A percentile compares a stretch with the other conserved stretches of the same genome.
phyloP scores from a whole-genome alignment of 2,888 invertebrate genomes.

The Oxystoma pomonae region DNA sequence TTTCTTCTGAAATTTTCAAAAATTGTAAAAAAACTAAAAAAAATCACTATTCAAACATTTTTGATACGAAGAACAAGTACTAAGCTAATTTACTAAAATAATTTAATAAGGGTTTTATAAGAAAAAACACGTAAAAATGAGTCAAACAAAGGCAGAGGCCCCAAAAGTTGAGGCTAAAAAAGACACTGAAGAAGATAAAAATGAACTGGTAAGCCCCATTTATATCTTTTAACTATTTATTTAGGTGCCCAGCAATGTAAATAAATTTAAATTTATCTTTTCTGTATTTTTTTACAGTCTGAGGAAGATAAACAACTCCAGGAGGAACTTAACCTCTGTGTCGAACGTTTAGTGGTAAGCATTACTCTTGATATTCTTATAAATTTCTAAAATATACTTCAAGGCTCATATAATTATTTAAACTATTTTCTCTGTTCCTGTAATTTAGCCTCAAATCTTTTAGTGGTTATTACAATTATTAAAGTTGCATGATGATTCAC shows the following conservation, averaged over 20 bases:
- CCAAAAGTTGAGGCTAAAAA: conserved; percentile 39
- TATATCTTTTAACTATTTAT: not conserved
- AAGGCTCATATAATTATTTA: too few relatives aligned
- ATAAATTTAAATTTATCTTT: conserved; percentile 11
- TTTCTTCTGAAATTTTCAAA: not conserved
- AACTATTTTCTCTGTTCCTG: too few relatives aligned
- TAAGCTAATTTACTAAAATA: not conserved
- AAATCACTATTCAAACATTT: not conserved
- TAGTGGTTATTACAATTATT: too few relatives aligned
- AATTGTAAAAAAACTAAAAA: not conserved
- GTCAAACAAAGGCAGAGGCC: conserved; percentile 34
- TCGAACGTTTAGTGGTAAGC: conserved; percentile 63
- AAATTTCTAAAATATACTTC: conserved; percentile 12
- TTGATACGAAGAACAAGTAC: not conserved
- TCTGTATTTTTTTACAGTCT: conserved; percentile 34
- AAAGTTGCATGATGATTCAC: too few relatives aligned
- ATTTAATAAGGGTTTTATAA: not conserved
- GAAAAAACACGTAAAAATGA: conserved; percentile 23
- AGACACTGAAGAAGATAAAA: conserved; percentile 43
- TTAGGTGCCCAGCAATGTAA: not conserved
- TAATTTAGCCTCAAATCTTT: too few relatives aligned
- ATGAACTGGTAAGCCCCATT: conserved; percentile 40
- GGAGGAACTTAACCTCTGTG: conserved; percentile 69
- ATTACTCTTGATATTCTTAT: too few relatives aligned
- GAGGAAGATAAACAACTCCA: conserved; percentile 74